Percentiles rank a stretch among this genome's conserved stretches.
Conservation (phyloP, 2,888 invertebrate genomes). For the Parnassius glacialis region DNA sequence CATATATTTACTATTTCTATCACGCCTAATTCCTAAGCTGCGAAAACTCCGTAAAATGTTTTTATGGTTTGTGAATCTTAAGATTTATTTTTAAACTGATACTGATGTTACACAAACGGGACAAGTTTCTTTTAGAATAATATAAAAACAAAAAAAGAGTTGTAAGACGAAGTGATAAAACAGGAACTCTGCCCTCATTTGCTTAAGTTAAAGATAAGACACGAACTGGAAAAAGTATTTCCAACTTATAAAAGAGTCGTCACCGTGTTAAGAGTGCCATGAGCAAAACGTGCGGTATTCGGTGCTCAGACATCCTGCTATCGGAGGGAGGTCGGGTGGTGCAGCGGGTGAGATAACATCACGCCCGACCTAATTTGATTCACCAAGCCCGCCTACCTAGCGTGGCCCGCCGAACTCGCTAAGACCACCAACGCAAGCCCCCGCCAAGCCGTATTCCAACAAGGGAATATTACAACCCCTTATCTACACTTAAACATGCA, state of each 20-base stretch:
- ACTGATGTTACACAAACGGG: background rate
- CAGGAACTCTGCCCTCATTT: constrained; percentile 39
- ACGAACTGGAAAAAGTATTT: constrained; percentile 52
- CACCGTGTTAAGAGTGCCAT: constrained; percentile 54
- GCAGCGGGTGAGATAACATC: constrained; percentile 63
- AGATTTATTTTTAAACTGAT: no score
- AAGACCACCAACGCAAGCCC: constrained; percentile 39
- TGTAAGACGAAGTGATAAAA: constrained; percentile 27
- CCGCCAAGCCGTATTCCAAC: constrained; percentile 46
- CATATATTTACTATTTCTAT: no score
- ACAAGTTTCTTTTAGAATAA: background rate
- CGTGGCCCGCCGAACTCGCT: constrained; percentile 42
- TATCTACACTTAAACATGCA: constrained; percentile 70
- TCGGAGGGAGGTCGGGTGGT: constrained; percentile 50
- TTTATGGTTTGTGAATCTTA: no score
- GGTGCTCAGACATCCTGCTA: constrained; percentile 58
- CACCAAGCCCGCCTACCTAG: constrained; percentile 42
- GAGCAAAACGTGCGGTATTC: constrained; percentile 66
- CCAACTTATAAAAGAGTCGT: constrained; percentile 54
- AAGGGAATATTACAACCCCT: constrained; percentile 57
- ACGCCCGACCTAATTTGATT: constrained; percentile 72
- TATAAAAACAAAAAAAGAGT: background rate
- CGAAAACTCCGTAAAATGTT: no score
- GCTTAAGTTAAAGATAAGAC: constrained; percentile 57
- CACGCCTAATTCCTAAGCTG: no score